Conservation (phyloP, 2,888 invertebrate genomes). For the Caenorhabditis macrosperma region DNA sequence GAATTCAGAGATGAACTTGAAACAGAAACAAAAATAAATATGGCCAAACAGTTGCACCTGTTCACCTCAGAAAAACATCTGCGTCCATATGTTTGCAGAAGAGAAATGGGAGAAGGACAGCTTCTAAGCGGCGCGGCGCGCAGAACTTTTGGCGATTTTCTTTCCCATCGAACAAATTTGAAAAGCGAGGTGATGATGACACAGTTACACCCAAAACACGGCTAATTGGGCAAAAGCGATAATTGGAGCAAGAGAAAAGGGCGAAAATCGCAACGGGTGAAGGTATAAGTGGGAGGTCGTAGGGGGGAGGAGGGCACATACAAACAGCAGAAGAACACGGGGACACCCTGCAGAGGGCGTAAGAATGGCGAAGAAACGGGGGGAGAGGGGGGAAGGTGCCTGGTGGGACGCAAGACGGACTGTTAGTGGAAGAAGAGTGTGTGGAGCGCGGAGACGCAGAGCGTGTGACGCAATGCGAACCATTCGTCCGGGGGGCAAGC, state of each 20-base stretch:
- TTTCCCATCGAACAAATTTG: constrained; percentile 11
- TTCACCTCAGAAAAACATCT: constrained; percentile 37
- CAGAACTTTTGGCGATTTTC: background rate
- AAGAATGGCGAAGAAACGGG: constrained; percentile 12
- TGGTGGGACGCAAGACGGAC: constrained; percentile 16
- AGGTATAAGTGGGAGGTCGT: constrained; percentile 1
- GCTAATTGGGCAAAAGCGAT: constrained; percentile 40
- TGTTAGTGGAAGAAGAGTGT: constrained; percentile 14
- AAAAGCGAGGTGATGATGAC: constrained; percentile 15
- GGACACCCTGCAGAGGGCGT: constrained; percentile 23
- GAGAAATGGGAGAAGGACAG: background rate
- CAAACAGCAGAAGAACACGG: constrained; percentile 42
- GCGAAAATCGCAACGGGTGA: constrained; percentile 1
- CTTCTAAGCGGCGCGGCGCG: background rate
- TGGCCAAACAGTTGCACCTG: constrained; percentile 29
- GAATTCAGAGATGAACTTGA: background rate
- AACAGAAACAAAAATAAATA: background rate
- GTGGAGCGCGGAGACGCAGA: constrained; percentile 4
- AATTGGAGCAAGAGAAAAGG: constrained; percentile 20
- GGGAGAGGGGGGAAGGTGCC: constrained; percentile 9
- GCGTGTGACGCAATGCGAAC: constrained; percentile 45
- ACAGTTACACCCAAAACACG: constrained; percentile 6
- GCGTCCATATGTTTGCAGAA: constrained; percentile 39
- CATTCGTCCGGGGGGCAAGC: constrained; percentile 27
- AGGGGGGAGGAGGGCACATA: background rate